Base-by-base conservation (phyloP, 1,140 invertebrate genomes). In the Eulimnadia texana region DNA sequence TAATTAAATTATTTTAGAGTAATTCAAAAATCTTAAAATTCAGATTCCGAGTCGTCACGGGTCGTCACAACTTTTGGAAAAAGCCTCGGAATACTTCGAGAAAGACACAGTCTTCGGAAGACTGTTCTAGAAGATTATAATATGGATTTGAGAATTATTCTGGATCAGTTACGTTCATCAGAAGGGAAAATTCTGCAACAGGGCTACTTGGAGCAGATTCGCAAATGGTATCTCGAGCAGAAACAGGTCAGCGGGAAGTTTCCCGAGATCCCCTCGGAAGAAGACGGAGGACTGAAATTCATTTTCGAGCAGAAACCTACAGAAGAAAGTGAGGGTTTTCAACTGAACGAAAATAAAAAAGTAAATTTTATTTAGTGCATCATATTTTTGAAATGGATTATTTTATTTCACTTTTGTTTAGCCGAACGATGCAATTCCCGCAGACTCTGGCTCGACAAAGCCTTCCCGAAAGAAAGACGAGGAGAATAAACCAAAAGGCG, bases 231-330 rank as follows among this genome's bases (percentile, higher is more conserved):
- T 10, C 80, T 83, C 63, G 81, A 84, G 50, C 87, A 72, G 68
- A 70, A 74, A 72, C 72, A 64, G 51, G 80, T 83, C 63, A 89
- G 87, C 22, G 89, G 88, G 24, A 91, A 89, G 73, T 84, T 95
- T 70, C 91, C 92, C 0, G 89, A 93, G 66, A 83, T 90, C 67
- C 91, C 92, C 2, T 84, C 87, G n/a, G 87, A 85, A 59, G 90
- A 93, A 70, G 84, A 85, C 67, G 90, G 90, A 20, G 89, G 90
- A 1, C 93, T 90, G 1, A 76, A 84, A 63, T 88, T 92, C 66
- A 33, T 25, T n/a, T 20, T 19, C 23, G 11, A 19, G 20, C 25
- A 29, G 22, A 11, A 29, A 22, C 49, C 60, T 2, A 11, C 6
- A 3, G 60, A 52, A 29, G 22, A 22, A 19, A 28, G n/a, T n/a